These are phyloP conservation scores for Caenorhabditis parvicauda DNA, from an alignment of 2,888 invertebrate species.

Conservation along the genomic window DNA sequence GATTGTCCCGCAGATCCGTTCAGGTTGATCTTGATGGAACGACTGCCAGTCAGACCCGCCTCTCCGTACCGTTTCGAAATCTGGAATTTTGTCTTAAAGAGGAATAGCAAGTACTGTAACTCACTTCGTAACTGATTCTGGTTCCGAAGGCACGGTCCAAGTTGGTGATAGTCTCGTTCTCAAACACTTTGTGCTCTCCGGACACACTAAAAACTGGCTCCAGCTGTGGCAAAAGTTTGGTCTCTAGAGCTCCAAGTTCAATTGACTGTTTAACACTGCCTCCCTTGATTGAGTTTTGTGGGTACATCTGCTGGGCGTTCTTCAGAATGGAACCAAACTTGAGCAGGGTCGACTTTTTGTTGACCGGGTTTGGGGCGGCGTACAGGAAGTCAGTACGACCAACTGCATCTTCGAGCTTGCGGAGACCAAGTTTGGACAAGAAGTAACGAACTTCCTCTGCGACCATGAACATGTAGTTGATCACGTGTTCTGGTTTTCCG, in stretches of 20 bases:
- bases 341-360: conserved; percentile 79
- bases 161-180: conserved; percentile 78
- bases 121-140: conserved; percentile 83
- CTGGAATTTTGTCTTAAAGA: too few relatives aligned
- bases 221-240: conserved; percentile 37
- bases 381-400: conserved; percentile 77
- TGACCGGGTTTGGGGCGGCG: conserved; percentile 73
- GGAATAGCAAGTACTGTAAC: not conserved
- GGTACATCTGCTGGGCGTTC: conserved; percentile 84
- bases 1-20: conserved; percentile 96
- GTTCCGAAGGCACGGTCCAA: conserved; percentile 88
- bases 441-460: conserved; percentile 89
- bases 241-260: conserved; percentile 49
- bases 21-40: conserved; percentile 76
- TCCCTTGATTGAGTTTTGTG: conserved; percentile 82
- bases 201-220: conserved; percentile 47
- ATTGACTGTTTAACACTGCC: conserved; percentile 76
- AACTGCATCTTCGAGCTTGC: conserved; percentile 65
- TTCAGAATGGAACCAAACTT: conserved; percentile 82
- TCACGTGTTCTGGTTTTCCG: conserved; percentile 93
- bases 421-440: conserved; percentile 87
- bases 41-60: conserved; percentile 46
- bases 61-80: conserved; percentile 58
- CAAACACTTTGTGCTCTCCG: conserved; percentile 68
- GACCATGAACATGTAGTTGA: conserved; percentile 94